Evolutionary conservation across 2,797 vertebrate species (phyloP), one percentile per base, ranked within the genome.

Genomic region (Threskiornis aethiopicus): DNA sequence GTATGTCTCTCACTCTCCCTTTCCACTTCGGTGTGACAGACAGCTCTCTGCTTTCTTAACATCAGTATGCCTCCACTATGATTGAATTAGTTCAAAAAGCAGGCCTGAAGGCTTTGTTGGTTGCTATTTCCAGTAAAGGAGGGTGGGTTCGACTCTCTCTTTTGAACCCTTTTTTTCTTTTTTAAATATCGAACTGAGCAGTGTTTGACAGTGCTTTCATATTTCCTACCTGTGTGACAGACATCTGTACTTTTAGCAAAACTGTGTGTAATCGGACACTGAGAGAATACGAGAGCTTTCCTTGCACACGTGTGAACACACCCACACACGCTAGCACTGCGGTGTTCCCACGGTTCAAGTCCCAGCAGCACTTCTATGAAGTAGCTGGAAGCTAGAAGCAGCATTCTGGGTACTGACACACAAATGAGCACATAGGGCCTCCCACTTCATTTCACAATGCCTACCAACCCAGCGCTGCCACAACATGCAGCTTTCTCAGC

Each of bases 361-460:
- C 95, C 87, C 95, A 89, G 95, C 96, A 96, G 95, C 96, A 67
- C 96, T 96, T 93, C 92, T 71, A 77, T 88, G 94, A 92, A 95
- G 93, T 77, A 80, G 94, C 94, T 96, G 94, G 81, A 54, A 97
- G 94, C 92, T 61, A 75, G 91, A 59, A 94, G 92, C 78, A 67
- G 84, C 85, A 82, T 95, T 97, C 89, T 95, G 96, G 95, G 80
- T 96, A 93, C 95, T 96, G 95, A 92, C 95, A 96, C 90, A 96
- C 95, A 96, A 96, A 93, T 79, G 85, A 96, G 93, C 89, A 59
- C 87, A 39, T 18, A 25, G 80, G 94, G 89, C 87, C 93, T 97
- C 97, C 95, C 91, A 92, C 95, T 96, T 87, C 51, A 94, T 97
- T 97, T 97, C 95, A 92, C 96, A 97, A 96, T 89, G 67, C 93